Evolutionary conservation across 1,140 invertebrate species (phyloP).

Genomic region (Triops longicaudatus): DNA sequence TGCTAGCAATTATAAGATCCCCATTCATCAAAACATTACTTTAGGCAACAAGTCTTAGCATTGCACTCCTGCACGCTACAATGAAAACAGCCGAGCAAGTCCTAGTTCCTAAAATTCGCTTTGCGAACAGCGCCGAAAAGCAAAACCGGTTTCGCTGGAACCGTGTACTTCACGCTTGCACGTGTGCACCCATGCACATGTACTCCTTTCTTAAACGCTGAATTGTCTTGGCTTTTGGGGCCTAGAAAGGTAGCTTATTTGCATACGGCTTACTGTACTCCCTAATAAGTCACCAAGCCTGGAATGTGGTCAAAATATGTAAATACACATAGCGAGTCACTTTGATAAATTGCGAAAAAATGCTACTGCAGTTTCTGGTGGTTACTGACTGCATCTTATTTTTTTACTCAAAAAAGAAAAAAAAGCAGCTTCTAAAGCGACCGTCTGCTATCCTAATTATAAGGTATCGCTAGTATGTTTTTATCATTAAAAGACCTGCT

Average conservation of each 20-base stretch:
- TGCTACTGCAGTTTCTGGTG: not conserved
- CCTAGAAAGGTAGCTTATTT: not conserved
- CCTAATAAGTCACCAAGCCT: not conserved
- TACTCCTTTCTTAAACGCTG: not conserved
- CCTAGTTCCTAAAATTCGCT: not conserved
- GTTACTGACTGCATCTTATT: not conserved
- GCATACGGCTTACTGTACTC: not conserved
- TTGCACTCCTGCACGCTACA: not conserved
- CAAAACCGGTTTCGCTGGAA: not conserved
- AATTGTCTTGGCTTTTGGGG: not conserved
- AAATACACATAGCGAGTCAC: not conserved
- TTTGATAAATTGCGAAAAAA: not conserved
- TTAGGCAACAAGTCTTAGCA: not conserved
- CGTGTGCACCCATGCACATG: not conserved
- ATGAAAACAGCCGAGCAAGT: not conserved
- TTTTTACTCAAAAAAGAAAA: no score
- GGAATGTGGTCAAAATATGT: not conserved
- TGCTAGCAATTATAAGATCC: not conserved
- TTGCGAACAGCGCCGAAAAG: not conserved
- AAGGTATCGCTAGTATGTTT: not conserved
- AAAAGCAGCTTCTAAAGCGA: no score
- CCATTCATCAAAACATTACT: conserved; percentile 1
- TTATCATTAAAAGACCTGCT: conserved; percentile 5
- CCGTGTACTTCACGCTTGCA: not conserved
- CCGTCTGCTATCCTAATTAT: not conserved